Base-by-base conservation (phyloP, 2,888 invertebrate genomes). In the Phytoseiulus persimilis region DNA sequence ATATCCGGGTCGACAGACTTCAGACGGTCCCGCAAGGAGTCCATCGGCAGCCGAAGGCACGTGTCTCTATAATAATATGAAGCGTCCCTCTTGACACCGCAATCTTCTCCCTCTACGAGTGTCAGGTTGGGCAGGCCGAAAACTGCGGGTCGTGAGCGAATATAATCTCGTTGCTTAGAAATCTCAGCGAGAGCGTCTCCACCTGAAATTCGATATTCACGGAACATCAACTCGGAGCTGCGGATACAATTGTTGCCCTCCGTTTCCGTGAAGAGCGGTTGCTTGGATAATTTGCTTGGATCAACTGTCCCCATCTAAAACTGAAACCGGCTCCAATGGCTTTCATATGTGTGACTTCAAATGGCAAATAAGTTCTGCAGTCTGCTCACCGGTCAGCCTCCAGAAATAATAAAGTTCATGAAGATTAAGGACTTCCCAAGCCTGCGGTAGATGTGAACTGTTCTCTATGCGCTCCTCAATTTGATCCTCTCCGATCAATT, bases 401-500 rank as follows among this genome's bases (percentile, higher is more conserved):
- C 91, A 91, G 65, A 91, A 90, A 90, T 91, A 91, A 90, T 91
- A 91, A 31, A 91, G 83, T 90, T 91, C 91, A 23, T 89, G n/a
- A 23, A 91, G 90, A 32, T 90, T 90, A 31, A 91, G 83, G 46
- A 65, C 32, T n/a, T 90, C 87, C 87, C 87, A 87, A 2, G 45
- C 90, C 5, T 83, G 28, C 28, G 83, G 83, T 14, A 83, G 32
- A 28, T 89, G 39, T 28, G 46, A 90, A 83, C 84, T 83, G n/a
- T 90, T 65, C 6, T 0, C 28, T 83, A 46, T 90, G 32, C 90
- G 83, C 83, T 83, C 84, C n/a, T 92, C 92, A 28, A 45, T 45
- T 33, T 87, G 87, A 87, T 87, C 87, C 9, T 3, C 33, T 32
- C 87, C 87, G 3, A 87, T 87, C 11, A 87, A 23, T 87, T 87